Conservation (phyloP, 35 echinoderm and acorn worm genomes). For the Nesometra sesokonis region DNA sequence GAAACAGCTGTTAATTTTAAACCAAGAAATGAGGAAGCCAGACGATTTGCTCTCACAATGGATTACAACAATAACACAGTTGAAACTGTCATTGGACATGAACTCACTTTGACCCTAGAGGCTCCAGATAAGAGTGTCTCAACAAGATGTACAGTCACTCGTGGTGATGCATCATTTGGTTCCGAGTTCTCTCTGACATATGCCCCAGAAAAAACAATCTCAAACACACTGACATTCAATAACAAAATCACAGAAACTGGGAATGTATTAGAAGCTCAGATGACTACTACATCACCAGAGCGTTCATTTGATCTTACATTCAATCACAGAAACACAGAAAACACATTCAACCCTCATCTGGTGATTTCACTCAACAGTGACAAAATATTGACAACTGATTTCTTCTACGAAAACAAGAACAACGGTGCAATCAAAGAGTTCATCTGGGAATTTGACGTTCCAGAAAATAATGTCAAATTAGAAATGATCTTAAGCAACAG, state of each 20-base stretch:
- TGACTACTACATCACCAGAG: background rate
- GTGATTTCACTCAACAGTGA: background rate
- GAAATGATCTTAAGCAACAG: background rate
- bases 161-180: background rate
- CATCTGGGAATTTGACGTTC: background rate
- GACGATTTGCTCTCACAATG: background rate
- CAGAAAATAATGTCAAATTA: background rate
- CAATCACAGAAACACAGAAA: background rate
- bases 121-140: background rate
- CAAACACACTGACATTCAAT: background rate
- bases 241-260: background rate
- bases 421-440: background rate
- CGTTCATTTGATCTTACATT: background rate
- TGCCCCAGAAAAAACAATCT: background rate
- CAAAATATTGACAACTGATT: background rate
- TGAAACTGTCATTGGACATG: background rate
- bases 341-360: background rate
- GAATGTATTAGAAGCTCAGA: background rate
- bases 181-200: background rate
- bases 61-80: background rate
- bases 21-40: background rate
- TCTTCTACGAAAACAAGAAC: background rate
- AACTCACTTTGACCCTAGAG: background rate
- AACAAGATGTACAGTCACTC: background rate
- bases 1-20: background rate